These are phyloP conservation scores for Aplysina aerophoba DNA, from an alignment of 37 sponge, comb jelly and placozoan species.

Conservation along the genomic window DNA sequence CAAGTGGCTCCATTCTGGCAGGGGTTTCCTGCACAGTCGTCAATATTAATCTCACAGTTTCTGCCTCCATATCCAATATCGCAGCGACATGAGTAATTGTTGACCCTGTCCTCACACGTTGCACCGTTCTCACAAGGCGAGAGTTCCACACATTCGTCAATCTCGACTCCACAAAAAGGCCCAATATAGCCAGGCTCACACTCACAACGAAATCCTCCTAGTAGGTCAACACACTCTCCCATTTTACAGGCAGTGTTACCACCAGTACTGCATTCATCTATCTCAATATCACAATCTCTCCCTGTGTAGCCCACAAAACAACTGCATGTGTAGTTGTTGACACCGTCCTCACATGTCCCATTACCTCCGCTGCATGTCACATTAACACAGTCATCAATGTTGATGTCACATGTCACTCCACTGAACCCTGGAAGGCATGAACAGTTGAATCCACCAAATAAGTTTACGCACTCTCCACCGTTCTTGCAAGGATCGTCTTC, in stretches of 20 bases:
- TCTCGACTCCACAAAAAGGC: constrained; percentile 36
- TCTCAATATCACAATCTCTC: constrained; percentile 30
- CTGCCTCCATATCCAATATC: constrained; percentile 32
- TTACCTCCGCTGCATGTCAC: constrained; percentile 41
- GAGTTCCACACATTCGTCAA: constrained; percentile 49
- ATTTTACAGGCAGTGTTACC: constrained; percentile 33
- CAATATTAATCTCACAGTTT: constrained; percentile 31
- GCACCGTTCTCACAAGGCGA: constrained; percentile 66
- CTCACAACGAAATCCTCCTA: constrained; percentile 31
- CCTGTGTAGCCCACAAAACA: constrained; percentile 58
- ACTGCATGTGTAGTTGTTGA: constrained; percentile 19
- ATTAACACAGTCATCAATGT: constrained; percentile 63
- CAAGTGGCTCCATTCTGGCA: constrained; percentile 42
- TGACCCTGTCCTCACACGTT: constrained; percentile 23
- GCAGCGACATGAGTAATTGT: constrained; percentile 33
- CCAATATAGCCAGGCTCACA: constrained; percentile 60
- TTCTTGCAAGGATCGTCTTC: constrained; percentile 8
- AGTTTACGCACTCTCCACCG: constrained; percentile 2
- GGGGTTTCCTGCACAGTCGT: constrained; percentile 34
- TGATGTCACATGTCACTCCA: constrained; percentile 49
- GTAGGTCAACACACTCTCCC: constrained; percentile 42
- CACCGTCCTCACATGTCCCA: constrained; percentile 49
- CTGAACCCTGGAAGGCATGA: constrained; percentile 3
- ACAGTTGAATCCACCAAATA: constrained; percentile 1
- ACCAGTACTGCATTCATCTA: constrained; percentile 42